phyloP scores from a whole-genome alignment of 23 tunicate species.

The Ciona savignyi region DNA sequence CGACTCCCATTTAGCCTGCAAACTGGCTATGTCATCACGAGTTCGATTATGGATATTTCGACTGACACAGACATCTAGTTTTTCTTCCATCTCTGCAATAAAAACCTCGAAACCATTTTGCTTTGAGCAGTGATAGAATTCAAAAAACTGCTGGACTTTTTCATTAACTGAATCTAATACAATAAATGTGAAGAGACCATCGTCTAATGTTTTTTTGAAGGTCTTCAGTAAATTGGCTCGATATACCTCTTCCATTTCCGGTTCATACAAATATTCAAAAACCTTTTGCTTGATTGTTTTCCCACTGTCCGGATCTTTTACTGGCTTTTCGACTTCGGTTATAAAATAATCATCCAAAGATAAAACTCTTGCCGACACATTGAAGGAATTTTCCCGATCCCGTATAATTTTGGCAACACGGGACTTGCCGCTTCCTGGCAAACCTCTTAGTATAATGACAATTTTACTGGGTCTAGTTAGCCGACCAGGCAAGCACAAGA shows the following conservation, averaged over 20 bases:
- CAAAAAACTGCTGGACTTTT: conserved; percentile 49
- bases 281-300: conserved; percentile 44
- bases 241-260: conserved; percentile 59
- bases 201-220: conserved; percentile 71
- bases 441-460: conserved; percentile 73
- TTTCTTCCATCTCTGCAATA: conserved; percentile 55
- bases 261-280: conserved; percentile 78
- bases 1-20: conserved; percentile 58
- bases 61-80: conserved; percentile 58
- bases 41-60: conserved; percentile 67
- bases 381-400: conserved; percentile 56
- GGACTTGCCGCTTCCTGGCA: conserved; percentile 86
- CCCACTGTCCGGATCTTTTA: conserved; percentile 50
- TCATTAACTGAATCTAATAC: conserved; percentile 69
- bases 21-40: conserved; percentile 43
- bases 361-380: conserved; percentile 60
- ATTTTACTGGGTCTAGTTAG: no score
- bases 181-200: conserved; percentile 73
- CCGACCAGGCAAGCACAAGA: no score
- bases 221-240: conserved; percentile 48
- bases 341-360: conserved; percentile 88
- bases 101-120: conserved; percentile 63
- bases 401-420: conserved; percentile 76
- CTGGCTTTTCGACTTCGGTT: conserved; percentile 69
- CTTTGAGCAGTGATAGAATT: conserved; percentile 51